These are phyloP conservation scores for Fabriciana adippe DNA, from an alignment of 2,888 invertebrate species.

Conservation along the genomic window DNA sequence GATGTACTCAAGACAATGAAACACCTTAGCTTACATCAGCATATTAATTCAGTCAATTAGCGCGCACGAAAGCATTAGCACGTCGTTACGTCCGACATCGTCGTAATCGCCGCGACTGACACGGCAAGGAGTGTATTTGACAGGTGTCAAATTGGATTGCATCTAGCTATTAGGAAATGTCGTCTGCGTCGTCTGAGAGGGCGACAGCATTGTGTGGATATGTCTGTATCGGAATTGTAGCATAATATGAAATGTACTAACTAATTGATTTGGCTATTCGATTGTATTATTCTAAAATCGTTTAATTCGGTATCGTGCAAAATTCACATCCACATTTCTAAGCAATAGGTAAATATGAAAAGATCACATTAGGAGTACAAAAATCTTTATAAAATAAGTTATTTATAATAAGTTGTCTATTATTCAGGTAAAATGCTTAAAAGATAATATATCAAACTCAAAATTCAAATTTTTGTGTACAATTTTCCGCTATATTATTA, in stretches of 20 bases:
- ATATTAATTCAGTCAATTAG: slow-evolving; percentile 59
- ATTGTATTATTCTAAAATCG: too few relatives aligned
- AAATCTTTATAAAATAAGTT: too few relatives aligned
- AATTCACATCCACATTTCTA: not conserved
- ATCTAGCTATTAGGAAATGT: slow-evolving; percentile 76
- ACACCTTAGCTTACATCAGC: slow-evolving; percentile 59
- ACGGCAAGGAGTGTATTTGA: slow-evolving; percentile 76
- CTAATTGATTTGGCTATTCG: not conserved
- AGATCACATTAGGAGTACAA: too few relatives aligned
- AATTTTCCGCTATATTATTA: too few relatives aligned
- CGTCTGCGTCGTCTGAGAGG: slow-evolving; percentile 45
- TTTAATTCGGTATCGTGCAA: too few relatives aligned
- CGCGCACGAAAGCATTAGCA: slow-evolving; percentile 58
- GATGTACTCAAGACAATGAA: slow-evolving; percentile 32
- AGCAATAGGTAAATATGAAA: too few relatives aligned
- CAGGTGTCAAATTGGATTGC: slow-evolving; percentile 80
- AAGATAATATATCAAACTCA: too few relatives aligned
- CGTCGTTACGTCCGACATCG: slow-evolving; percentile 65
- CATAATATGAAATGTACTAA: not conserved
- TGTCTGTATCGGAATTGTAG: slow-evolving; percentile 9
- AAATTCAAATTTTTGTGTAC: too few relatives aligned
- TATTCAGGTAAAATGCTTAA: too few relatives aligned
- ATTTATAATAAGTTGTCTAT: too few relatives aligned
- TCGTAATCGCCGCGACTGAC: slow-evolving; percentile 66
- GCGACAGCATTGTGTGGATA: slow-evolving; percentile 52